Conservation (phyloP, 2,888 invertebrate species). For the Frankliniella fusca region DNA sequence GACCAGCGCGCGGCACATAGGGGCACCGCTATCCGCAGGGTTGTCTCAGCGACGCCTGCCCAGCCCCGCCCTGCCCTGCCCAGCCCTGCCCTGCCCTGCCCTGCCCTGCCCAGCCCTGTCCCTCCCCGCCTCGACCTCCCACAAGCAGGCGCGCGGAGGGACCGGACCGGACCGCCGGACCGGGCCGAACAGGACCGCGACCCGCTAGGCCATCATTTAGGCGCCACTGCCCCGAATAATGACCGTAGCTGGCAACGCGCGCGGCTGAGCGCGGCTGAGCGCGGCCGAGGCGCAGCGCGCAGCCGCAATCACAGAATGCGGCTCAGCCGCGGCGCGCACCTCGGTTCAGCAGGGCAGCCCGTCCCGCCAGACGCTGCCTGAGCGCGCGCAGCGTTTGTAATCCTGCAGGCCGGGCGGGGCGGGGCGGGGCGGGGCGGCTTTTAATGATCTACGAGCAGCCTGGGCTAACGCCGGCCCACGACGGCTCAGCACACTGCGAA, state of each 20-base stretch:
- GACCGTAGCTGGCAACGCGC: background rate
- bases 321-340: background rate
- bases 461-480: no score
- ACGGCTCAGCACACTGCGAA: no score
- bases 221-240: conserved; percentile 17
- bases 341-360: background rate
- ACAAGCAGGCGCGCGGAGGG: background rate
- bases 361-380: background rate
- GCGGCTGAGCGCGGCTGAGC: background rate
- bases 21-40: background rate
- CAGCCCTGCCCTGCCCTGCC: no score
- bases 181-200: background rate
- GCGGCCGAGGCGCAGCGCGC: background rate
- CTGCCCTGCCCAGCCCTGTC: no score
- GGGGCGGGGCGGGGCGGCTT: background rate
- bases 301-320: background rate
- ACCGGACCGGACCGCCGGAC: background rate
- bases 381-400: background rate
- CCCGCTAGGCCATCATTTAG: conserved; percentile 8
- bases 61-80: background rate
- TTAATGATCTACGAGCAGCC: no score
- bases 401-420: background rate
- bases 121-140: no score
- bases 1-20: background rate
- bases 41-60: background rate